Base-by-base conservation (phyloP, 2,797 vertebrate genomes). In the Emys orbicularis region DNA sequence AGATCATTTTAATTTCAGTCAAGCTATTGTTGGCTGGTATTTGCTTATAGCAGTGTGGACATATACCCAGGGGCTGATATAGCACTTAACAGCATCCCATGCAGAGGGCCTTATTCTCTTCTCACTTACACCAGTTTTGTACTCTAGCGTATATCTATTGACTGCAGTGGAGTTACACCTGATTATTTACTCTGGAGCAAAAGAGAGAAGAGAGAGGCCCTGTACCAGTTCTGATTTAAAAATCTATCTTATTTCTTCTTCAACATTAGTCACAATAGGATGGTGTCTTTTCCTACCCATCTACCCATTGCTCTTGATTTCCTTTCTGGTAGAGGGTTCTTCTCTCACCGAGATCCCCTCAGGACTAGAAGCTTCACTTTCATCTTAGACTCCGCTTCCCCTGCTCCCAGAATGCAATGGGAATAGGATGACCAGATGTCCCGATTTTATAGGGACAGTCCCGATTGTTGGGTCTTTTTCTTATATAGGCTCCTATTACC, bases 381-480 rank as follows among this genome's bases (percentile, higher is more conserved):
- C 27, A 49, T 18, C 12, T 47, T 44, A 77, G 44, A 47, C 2
- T 77, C 13, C 8, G 8, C 0, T 3, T 61, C 6, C 52, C 25
- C 65, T 2, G 0, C 61, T 87, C 57, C 41, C 81, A 88, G 31
- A 3, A 34, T 57, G 80, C 61, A 41, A 82, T 44, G 54, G 86
- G 57, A 89, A 44, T 16, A 50, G 50, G 50, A 13, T 50, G 50
- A 50, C 50, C 50, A 50, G 50, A 16, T 16, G 13, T 50, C 15
- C 50, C 50, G 15, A 50, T 50, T 50, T 50, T 50, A 50, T 16
- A 50, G 50, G 50, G 50, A 50, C 50, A 50, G 15, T 50, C 15
- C 15, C 13, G 15, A 50, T 50, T 50, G 50, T 50, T 16, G 50
- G 50, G 50, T 50, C 50, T 50, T 50, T 50, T 50, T 16, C 15